These are phyloP conservation scores for Penaeus chinensis DNA, from an alignment of 1,140 invertebrate genomes.

Conservation along the genomic window DNA sequence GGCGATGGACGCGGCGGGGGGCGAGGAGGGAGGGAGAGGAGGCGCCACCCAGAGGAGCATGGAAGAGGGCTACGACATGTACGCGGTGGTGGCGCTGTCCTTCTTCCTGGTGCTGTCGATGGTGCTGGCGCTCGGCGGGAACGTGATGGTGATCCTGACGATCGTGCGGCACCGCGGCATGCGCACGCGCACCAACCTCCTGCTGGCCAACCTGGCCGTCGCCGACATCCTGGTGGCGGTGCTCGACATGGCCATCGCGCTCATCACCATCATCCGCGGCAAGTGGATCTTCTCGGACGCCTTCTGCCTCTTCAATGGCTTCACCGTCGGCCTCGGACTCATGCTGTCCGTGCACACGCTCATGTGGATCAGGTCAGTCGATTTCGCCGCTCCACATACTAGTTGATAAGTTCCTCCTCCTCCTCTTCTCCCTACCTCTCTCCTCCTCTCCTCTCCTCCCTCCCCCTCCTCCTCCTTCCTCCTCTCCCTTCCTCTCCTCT, in stretches of 20 bases:
- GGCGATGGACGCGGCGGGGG: background rate
- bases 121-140: constrained; percentile 44
- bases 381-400: background rate
- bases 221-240: constrained; percentile 70
- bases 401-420: no score
- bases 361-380: constrained; percentile 69
- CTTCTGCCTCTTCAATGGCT: constrained; percentile 70
- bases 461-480: no score
- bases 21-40: background rate
- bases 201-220: constrained; percentile 70
- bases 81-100: constrained; percentile 15
- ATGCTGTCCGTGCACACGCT: constrained; percentile 71
- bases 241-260: constrained; percentile 69
- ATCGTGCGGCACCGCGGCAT: constrained; percentile 68
- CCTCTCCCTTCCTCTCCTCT: no score
- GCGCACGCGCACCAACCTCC: constrained; percentile 70
- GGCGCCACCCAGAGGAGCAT: background rate
- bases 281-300: constrained; percentile 67
- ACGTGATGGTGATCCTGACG: constrained; percentile 65
- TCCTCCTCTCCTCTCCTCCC: no score
- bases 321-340: constrained; percentile 69
- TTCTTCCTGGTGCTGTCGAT: constrained; percentile 39
- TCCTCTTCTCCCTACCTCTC: no score
- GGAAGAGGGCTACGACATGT: background rate
- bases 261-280: constrained; percentile 68